Percentiles rank a stretch among this genome's conserved stretches.
Conservation (phyloP, 2,888 invertebrate genomes). For the Gandaritis pyraliata region DNA sequence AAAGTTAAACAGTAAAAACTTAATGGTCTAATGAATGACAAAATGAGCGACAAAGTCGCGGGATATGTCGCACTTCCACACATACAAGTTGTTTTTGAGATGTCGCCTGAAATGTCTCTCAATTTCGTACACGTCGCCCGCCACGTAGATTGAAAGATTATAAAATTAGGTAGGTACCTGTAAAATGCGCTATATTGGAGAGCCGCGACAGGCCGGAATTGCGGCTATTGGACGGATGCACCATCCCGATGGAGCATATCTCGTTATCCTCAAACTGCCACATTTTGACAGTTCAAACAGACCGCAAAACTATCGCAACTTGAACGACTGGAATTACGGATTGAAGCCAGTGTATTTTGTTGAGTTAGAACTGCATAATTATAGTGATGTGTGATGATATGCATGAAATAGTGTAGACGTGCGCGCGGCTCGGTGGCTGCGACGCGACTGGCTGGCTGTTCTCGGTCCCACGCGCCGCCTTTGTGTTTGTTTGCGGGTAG, state of each 20-base stretch:
- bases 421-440: slow-evolving; percentile 68
- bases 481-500: slow-evolving; percentile 57
- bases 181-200: slow-evolving; percentile 75
- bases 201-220: slow-evolving; percentile 88
- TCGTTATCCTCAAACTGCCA: slow-evolving; percentile 89
- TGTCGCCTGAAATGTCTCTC: too few species aligned
- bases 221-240: slow-evolving; percentile 86
- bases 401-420: slow-evolving; percentile 53
- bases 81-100: too few species aligned
- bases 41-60: too few species aligned
- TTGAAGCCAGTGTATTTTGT: slow-evolving; percentile 46
- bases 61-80: too few species aligned
- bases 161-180: slow-evolving; percentile 59
- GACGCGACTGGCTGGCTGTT: slow-evolving; percentile 66
- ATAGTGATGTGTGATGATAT: slow-evolving; percentile 62
- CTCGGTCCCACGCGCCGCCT: slow-evolving; percentile 36
- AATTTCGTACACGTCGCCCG: too few species aligned
- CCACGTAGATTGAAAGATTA: neutral
- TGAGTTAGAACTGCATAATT: slow-evolving; percentile 63
- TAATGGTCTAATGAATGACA: too few species aligned
- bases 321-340: slow-evolving; percentile 13
- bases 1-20: too few species aligned
- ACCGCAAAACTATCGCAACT: slow-evolving; percentile 12
- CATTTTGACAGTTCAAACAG: slow-evolving; percentile 64
- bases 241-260: slow-evolving; percentile 95